Evolutionary conservation across 2,888 invertebrate species (phyloP).

Genomic region (Panzeria rudis): DNA sequence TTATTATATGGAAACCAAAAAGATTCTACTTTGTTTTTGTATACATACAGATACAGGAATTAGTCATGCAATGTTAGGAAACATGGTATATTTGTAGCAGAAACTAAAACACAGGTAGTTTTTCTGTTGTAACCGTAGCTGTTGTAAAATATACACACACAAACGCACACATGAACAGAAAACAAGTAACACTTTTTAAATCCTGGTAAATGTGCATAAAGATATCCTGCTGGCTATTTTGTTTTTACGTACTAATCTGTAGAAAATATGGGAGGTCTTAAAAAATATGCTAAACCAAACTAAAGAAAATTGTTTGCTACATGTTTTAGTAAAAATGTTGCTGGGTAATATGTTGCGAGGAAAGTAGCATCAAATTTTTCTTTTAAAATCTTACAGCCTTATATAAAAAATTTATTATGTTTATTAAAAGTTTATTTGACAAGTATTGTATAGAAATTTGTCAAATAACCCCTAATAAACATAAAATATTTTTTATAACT

Average conservation of each 20-base stretch:
- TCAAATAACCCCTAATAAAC: too few relatives aligned
- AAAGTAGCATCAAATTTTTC: too few relatives aligned
- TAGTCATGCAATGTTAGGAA: slow-evolving; percentile 63
- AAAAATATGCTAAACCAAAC: neutral
- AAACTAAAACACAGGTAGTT: slow-evolving; percentile 51
- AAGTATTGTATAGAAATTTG: too few relatives aligned
- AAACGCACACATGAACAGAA: neutral
- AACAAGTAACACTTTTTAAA: slow-evolving; percentile 28
- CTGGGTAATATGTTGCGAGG: neutral
- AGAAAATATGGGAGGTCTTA: slow-evolving; percentile 42
- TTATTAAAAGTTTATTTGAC: too few relatives aligned
- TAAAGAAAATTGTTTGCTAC: too few relatives aligned
- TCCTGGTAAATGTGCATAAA: neutral
- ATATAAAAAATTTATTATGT: too few relatives aligned
- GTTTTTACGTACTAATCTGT: neutral
- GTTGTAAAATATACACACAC: neutral
- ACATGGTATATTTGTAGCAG: slow-evolving; percentile 59
- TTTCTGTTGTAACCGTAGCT: slow-evolving; percentile 5
- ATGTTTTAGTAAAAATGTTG: neutral
- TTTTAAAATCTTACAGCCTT: too few relatives aligned
- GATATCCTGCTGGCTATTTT: slow-evolving; percentile 42
- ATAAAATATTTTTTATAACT: too few relatives aligned
- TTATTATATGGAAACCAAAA: slow-evolving; percentile 34
- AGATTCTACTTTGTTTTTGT: slow-evolving; percentile 7
- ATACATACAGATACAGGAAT: slow-evolving; percentile 29